Conservation (phyloP, 2,888 invertebrate genomes). For the Neuroscelio doddi region DNA sequence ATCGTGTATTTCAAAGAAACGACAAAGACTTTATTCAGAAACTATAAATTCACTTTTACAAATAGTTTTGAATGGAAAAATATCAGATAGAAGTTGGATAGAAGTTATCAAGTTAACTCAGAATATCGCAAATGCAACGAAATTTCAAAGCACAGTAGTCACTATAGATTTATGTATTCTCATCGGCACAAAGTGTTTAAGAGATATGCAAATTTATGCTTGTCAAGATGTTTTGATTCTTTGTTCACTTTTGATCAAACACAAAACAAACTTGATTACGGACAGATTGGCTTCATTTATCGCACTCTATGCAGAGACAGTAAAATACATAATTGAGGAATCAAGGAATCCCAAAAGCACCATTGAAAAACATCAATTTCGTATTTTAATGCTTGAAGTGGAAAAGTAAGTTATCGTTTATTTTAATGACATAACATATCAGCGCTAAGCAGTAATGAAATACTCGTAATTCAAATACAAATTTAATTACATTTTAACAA, state of each 20-base stretch:
- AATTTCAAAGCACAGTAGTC: conserved; percentile 50
- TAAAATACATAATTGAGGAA: conserved; percentile 51
- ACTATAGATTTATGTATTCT: conserved; percentile 57
- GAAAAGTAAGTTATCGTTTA: conserved; percentile 59
- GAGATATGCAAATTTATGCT: conserved; percentile 38
- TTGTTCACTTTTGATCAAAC: conserved; percentile 56
- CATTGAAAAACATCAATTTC: conserved; percentile 49
- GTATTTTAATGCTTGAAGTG: conserved; percentile 56
- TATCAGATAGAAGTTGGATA: conserved; percentile 49
- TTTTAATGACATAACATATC: no score
- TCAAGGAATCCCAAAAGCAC: conserved; percentile 48
- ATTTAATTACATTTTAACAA: no score
- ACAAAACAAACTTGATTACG: conserved; percentile 51
- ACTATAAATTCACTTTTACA: conserved; percentile 52
- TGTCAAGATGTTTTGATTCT: conserved; percentile 56
- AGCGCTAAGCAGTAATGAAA: no score
- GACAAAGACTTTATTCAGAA: conserved; percentile 52
- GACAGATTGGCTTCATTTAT: conserved; percentile 59
- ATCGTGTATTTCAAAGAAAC: conserved; percentile 21
- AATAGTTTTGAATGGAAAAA: conserved; percentile 38
- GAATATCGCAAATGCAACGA: conserved; percentile 48
- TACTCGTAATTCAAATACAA: no score
- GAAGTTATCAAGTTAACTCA: conserved; percentile 48
- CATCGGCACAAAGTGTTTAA: conserved; percentile 51
- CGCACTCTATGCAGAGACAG: conserved; percentile 54